Conservation (phyloP, 2,888 invertebrate genomes). For the Athrips mouffetella region DNA sequence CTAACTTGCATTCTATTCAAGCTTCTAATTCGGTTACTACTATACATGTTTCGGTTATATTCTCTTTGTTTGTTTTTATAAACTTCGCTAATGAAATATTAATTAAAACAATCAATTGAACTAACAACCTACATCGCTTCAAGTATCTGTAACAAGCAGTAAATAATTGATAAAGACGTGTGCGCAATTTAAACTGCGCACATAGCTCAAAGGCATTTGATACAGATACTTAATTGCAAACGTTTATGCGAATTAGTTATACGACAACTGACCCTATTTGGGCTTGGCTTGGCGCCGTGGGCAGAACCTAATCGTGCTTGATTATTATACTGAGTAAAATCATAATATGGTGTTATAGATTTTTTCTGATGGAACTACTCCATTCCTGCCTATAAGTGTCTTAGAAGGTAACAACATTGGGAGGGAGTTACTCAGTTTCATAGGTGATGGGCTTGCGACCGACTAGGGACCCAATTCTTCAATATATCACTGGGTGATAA, state of each 20-base stretch:
- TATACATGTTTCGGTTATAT: too few relatives aligned
- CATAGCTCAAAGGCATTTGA: conserved; percentile 9
- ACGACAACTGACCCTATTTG: conserved; percentile 27
- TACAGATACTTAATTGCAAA: conserved; percentile 8
- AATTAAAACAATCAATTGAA: too few relatives aligned
- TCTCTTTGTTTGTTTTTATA: too few relatives aligned
- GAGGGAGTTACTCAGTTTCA: too few relatives aligned
- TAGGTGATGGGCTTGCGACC: too few relatives aligned
- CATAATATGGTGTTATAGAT: not conserved
- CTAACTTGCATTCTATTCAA: too few relatives aligned
- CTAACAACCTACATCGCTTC: not conserved
- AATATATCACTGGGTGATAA: too few relatives aligned
- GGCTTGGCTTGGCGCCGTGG: conserved; percentile 27
- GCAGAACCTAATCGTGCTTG: conserved; percentile 18
- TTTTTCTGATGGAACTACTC: not conserved
- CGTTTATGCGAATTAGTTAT: conserved; percentile 27
- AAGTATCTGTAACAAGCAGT: not conserved
- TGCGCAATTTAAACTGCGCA: conserved; percentile 6
- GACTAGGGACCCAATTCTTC: too few relatives aligned
- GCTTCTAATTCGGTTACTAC: too few relatives aligned
- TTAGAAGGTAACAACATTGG: too few relatives aligned
- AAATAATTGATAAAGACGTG: conserved; percentile 6
- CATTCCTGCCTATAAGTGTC: not conserved
- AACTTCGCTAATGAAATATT: too few relatives aligned
- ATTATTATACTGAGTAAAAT: conserved; percentile 3